Evolutionary conservation across 1,140 invertebrate species (phyloP).

Genomic region (Hermetia illucens): DNA sequence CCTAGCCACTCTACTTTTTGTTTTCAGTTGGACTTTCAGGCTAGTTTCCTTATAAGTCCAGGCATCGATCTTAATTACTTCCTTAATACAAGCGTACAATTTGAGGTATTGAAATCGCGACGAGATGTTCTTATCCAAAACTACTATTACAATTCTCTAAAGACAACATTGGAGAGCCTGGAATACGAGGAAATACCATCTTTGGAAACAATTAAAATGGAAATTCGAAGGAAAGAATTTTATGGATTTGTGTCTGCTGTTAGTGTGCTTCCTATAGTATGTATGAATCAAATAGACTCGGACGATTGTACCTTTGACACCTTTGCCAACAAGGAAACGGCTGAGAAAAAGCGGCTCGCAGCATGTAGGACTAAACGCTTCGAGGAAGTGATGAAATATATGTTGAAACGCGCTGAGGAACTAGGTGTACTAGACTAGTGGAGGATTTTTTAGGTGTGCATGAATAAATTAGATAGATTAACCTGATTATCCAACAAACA

Average conservation of each 20-base stretch:
- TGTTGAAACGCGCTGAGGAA: conserved; percentile 14
- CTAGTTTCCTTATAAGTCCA: conserved; percentile 22
- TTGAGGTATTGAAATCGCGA: conserved; percentile 18
- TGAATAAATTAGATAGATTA: too few species aligned
- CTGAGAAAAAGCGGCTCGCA: conserved; percentile 13
- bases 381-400: conserved; percentile 16
- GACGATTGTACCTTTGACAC: conserved; percentile 19
- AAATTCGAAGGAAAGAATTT: conserved; percentile 21
- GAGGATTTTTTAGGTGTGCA: too few species aligned
- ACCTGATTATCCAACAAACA: too few species aligned
- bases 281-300: conserved; percentile 17
- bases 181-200: conserved; percentile 30
- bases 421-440: conserved; percentile 20
- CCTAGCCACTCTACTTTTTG: not conserved
- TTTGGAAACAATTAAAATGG: conserved; percentile 21
- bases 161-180: conserved; percentile 23
- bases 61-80: conserved; percentile 26
- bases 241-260: conserved; percentile 21
- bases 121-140: conserved; percentile 24
- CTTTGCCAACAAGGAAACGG: conserved; percentile 15
- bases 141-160: conserved; percentile 26
- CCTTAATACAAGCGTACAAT: conserved; percentile 19
- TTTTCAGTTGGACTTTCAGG: conserved; percentile 22
- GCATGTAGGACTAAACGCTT: conserved; percentile 16
- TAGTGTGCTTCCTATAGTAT: conserved; percentile 20